phyloP scores from a whole-genome alignment of 2,888 invertebrate species.

The Drosophila atripex region DNA sequence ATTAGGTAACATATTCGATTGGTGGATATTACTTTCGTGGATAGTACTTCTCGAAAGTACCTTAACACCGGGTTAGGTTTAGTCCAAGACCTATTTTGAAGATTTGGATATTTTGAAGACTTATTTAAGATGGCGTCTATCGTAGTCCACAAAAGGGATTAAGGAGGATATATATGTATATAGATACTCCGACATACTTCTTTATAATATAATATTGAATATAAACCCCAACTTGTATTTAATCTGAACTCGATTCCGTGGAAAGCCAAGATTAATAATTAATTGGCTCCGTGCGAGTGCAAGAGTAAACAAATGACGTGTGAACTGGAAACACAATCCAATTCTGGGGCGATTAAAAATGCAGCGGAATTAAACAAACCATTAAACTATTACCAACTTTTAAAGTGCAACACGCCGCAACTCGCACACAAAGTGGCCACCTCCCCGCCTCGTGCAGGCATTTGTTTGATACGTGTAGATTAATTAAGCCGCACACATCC shows the following conservation, averaged over 20 bases:
- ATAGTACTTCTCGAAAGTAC: neutral
- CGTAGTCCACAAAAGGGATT: neutral
- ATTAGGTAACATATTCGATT: constrained; percentile 27
- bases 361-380: constrained; percentile 42
- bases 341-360: constrained; percentile 32
- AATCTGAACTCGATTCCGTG: neutral
- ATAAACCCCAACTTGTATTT: too few relatives aligned
- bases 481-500: constrained; percentile 58
- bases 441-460: neutral
- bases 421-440: constrained; percentile 7
- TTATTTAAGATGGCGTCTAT: constrained; percentile 1
- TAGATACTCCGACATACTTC: too few relatives aligned
- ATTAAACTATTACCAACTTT: constrained; percentile 64
- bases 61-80: neutral
- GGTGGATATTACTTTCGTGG: neutral
- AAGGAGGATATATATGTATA: neutral
- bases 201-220: too few relatives aligned
- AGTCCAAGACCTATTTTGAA: neutral
- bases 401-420: constrained; percentile 38
- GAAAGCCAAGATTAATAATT: neutral
- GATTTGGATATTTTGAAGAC: neutral
- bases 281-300: neutral
- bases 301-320: constrained; percentile 16
- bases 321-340: constrained; percentile 21
- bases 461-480: constrained; percentile 47